phyloP scores from a whole-genome alignment of 2,888 invertebrate genomes.

The Ornithoptera alexandrae region DNA sequence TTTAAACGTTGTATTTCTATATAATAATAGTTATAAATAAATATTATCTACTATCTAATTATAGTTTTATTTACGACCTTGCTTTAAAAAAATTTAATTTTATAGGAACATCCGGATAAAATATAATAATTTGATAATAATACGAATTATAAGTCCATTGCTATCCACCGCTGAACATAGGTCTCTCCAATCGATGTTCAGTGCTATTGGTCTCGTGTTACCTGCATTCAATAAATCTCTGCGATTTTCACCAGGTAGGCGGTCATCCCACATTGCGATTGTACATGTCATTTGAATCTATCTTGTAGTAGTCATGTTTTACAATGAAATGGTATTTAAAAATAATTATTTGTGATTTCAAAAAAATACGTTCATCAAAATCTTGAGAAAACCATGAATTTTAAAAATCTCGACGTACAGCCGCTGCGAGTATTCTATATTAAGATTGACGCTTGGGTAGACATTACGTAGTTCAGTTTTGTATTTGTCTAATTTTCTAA shows the following conservation, averaged over 20 bases:
- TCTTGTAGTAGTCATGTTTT: too few species aligned
- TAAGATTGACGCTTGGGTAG: conserved; percentile 45
- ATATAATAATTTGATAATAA: too few species aligned
- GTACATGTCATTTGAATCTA: too few species aligned
- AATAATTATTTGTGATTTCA: not conserved
- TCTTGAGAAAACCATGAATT: not conserved
- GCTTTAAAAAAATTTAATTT: not conserved
- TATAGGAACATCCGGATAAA: too few species aligned
- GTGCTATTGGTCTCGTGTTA: too few species aligned
- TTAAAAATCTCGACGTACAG: conserved; percentile 2
- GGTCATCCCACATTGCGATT: too few species aligned
- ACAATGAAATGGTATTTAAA: too few species aligned
- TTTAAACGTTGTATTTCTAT: conserved; percentile 2
- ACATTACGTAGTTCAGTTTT: conserved; percentile 44
- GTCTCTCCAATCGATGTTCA: too few species aligned
- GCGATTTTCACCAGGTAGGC: too few species aligned
- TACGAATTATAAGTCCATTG: too few species aligned
- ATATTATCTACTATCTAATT: not conserved
- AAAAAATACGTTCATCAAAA: not conserved
- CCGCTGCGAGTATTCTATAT: conserved; percentile 40
- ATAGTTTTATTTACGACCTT: not conserved
- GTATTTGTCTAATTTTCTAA: conserved; percentile 60
- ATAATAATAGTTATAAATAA: not conserved
- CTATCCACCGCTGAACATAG: too few species aligned
- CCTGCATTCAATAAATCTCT: too few species aligned